Conservation (phyloP, 2,113 vertebrate species). For the Pygoscelis adeliae region DNA sequence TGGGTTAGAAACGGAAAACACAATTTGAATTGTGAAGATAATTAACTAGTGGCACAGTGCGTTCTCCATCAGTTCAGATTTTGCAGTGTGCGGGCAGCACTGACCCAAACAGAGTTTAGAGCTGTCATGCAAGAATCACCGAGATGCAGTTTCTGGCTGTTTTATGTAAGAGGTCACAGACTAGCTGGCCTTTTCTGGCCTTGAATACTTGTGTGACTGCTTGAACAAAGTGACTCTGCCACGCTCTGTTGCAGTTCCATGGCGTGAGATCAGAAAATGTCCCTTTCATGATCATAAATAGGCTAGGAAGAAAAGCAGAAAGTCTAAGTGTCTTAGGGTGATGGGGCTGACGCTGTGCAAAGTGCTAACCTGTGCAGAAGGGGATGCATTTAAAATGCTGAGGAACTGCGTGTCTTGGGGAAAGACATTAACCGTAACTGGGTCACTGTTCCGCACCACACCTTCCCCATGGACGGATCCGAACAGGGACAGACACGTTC, state of each 20-base stretch:
- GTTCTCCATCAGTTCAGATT: accelerated
- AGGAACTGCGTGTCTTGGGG: too few species aligned
- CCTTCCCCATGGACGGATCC: background rate
- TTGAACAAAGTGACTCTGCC: background rate
- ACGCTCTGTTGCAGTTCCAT: accelerated
- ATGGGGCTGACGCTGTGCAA: accelerated
- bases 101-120: accelerated
- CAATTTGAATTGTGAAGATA: accelerated
- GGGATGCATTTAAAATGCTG: too few species aligned
- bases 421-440: accelerated
- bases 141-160: background rate
- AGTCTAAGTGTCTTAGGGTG: accelerated
- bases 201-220: accelerated
- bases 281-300: background rate
- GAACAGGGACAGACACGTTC: accelerated
- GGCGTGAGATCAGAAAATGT: background rate
- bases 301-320: accelerated
- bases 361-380: background rate
- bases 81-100: background rate
- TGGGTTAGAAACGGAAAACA: background rate
- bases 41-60: accelerated
- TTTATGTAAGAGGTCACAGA: background rate
- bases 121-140: accelerated
- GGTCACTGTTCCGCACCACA: background rate
- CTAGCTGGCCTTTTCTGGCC: background rate